A percentile compares a stretch with the other conserved stretches of the same genome.
Conservation (phyloP, 2,888 invertebrate genomes). For the Choristoneura rosaceana region DNA sequence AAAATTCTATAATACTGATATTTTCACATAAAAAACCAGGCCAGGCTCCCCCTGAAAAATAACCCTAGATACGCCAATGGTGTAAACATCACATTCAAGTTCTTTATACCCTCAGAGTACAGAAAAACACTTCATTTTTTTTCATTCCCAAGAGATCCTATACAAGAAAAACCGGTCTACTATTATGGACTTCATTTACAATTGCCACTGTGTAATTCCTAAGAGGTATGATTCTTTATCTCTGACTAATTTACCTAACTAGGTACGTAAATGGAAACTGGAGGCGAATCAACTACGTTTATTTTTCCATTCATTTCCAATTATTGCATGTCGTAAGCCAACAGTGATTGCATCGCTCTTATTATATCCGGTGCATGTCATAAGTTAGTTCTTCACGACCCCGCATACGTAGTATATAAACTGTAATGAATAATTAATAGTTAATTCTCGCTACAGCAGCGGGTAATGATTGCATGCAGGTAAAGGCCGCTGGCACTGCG, state of each 20-base stretch:
- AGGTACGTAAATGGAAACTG: constrained; percentile 11
- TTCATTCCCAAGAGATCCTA: not conserved
- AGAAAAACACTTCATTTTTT: not conserved
- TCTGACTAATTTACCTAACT: constrained; percentile 22
- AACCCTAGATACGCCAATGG: too few relatives aligned
- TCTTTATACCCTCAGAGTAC: not conserved
- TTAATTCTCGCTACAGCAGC: constrained; percentile 44
- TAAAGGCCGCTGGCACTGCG: constrained; percentile 54
- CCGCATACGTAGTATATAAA: constrained; percentile 46
- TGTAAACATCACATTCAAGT: not conserved
- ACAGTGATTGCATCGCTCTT: constrained; percentile 48
- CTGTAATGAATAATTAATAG: constrained; percentile 53
- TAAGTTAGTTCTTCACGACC: constrained; percentile 18
- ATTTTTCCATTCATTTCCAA: constrained; percentile 59
- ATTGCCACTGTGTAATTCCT: constrained; percentile 12
- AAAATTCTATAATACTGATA: too few relatives aligned
- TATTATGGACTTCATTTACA: constrained; percentile 5
- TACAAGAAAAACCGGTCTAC: not conserved
- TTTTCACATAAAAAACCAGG: too few relatives aligned
- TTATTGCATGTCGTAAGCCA: constrained; percentile 47
- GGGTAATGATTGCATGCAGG: constrained; percentile 56
- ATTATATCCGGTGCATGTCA: constrained; percentile 47
- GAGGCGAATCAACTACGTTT: constrained; percentile 44
- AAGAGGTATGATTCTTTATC: constrained; percentile 6
- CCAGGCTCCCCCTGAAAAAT: too few relatives aligned